Evolutionary conservation across 2,113 vertebrate genomes (phyloP).

Genomic region (Lophius piscatorius): DNA sequence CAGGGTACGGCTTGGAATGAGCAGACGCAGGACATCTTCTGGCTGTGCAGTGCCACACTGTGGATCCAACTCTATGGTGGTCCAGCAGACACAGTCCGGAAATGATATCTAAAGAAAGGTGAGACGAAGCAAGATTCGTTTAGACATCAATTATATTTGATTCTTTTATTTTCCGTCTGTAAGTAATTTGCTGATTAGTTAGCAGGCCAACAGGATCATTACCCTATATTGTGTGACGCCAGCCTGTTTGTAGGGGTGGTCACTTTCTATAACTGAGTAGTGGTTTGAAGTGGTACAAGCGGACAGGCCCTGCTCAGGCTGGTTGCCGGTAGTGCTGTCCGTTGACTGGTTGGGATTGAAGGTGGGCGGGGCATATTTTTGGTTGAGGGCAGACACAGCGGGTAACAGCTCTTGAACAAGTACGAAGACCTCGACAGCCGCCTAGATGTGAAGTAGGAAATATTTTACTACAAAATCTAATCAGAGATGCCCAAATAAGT

Average conservation of each 20-base stretch:
- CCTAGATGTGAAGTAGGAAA: constrained; percentile 72
- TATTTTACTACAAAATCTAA: not conserved
- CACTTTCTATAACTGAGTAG: constrained; percentile 95
- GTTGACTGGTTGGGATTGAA: constrained; percentile 99
- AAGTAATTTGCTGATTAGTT: not conserved
- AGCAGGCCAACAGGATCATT: not conserved
- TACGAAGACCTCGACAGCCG: constrained; percentile 97
- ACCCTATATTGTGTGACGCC: constrained; percentile 96
- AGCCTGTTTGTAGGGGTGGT: constrained; percentile 96
- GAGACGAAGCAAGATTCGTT: not conserved
- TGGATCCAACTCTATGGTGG: constrained; percentile 94
- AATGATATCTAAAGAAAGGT: constrained; percentile 87
- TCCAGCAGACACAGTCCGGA: constrained; percentile 97
- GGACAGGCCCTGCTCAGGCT: constrained; percentile 94
- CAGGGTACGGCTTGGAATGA: constrained; percentile 90
- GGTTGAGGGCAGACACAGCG: constrained; percentile 94
- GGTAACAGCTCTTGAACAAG: constrained; percentile 95
- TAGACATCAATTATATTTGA: not conserved
- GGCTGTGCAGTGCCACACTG: constrained; percentile 97
- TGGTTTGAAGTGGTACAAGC: constrained; percentile 97
- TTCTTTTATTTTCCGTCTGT: not conserved
- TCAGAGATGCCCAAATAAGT: not conserved
- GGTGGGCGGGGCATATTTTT: constrained; percentile 96
- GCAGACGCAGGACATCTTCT: constrained; percentile 93
- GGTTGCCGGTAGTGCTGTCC: constrained; percentile 97